phyloP scores from a whole-genome alignment of 2,797 vertebrate species.

The Eupleurogrammus muticus region DNA sequence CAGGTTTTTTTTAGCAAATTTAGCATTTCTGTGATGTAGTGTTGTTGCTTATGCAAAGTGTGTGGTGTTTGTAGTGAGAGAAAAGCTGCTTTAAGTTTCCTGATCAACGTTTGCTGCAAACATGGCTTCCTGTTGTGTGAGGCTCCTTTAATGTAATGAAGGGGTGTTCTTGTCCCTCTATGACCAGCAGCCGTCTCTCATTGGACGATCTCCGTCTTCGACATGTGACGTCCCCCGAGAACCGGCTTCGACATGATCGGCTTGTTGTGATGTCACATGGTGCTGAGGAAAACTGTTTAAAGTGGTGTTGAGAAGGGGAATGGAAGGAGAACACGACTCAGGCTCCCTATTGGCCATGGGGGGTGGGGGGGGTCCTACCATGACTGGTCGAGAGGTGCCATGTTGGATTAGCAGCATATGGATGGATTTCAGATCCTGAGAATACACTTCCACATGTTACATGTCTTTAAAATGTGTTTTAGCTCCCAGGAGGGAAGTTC shows the following conservation, averaged over 20 bases:
- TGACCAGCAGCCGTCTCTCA: constrained; percentile 38
- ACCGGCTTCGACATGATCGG: constrained; percentile 56
- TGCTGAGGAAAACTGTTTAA: constrained; percentile 38
- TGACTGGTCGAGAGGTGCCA: constrained; percentile 17
- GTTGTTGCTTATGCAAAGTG: constrained; percentile 30
- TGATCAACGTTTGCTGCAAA: constrained; percentile 42
- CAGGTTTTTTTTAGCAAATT: constrained; percentile 63
- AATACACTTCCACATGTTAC: too few species aligned
- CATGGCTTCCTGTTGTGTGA: constrained; percentile 42
- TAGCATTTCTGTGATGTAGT: constrained; percentile 48
- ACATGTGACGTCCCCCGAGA: constrained; percentile 43
- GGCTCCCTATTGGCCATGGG: constrained; percentile 16
- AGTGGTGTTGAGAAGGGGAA: constrained; percentile 23
- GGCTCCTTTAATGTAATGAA: constrained; percentile 47
- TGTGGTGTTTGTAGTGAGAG: constrained; percentile 36
- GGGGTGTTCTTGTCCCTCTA: constrained; percentile 51
- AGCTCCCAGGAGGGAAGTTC: too few species aligned
- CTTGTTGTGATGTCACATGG: constrained; percentile 32
- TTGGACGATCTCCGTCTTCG: constrained; percentile 32
- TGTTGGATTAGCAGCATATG: constrained; percentile 44
- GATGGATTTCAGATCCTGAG: too few species aligned
- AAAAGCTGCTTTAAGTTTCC: constrained; percentile 33
- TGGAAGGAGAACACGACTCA: constrained; percentile 12
- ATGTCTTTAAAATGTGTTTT: too few species aligned
- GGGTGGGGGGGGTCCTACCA: constrained; percentile 20